These are phyloP conservation scores for Ptychadena robeensis DNA, from an alignment of 2,797 vertebrate species.

Conservation along the genomic window DNA sequence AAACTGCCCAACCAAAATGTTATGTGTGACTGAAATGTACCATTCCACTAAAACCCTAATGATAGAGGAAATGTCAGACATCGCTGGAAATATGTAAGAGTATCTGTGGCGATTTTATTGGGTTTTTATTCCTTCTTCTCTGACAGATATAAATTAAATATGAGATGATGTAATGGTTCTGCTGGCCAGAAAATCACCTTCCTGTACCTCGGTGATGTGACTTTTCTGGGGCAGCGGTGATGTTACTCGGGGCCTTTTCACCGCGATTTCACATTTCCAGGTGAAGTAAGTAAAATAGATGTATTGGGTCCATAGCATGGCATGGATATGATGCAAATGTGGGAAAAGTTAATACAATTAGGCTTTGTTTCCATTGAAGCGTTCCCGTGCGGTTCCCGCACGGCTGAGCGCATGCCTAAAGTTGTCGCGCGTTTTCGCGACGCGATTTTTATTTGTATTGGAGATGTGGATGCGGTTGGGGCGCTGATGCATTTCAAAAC, in stretches of 20 bases:
- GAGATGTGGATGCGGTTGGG: too few species aligned
- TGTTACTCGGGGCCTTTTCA: background rate
- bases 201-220: background rate
- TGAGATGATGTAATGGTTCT: slow-evolving; percentile 10
- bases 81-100: background rate
- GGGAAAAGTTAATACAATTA: too few species aligned
- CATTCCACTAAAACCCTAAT: slow-evolving; percentile 31
- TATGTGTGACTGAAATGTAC: background rate
- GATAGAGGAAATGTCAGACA: background rate
- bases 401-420: too few species aligned
- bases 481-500: too few species aligned
- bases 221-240: background rate
- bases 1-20: slow-evolving; percentile 1
- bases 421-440: too few species aligned
- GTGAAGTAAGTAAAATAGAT: background rate
- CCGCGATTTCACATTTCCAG: background rate
- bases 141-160: slow-evolving; percentile 22
- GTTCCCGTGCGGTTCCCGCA: too few species aligned
- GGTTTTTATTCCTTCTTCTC: background rate
- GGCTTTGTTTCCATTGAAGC: too few species aligned
- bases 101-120: background rate
- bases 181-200: background rate
- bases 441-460: too few species aligned
- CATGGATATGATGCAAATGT: too few species aligned
- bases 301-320: too few species aligned